Percentiles rank a stretch among this genome's conserved stretches.
Evolutionary conservation across 2,888 invertebrate genomes (phyloP).

Genomic region (Euplexia lucipara): DNA sequence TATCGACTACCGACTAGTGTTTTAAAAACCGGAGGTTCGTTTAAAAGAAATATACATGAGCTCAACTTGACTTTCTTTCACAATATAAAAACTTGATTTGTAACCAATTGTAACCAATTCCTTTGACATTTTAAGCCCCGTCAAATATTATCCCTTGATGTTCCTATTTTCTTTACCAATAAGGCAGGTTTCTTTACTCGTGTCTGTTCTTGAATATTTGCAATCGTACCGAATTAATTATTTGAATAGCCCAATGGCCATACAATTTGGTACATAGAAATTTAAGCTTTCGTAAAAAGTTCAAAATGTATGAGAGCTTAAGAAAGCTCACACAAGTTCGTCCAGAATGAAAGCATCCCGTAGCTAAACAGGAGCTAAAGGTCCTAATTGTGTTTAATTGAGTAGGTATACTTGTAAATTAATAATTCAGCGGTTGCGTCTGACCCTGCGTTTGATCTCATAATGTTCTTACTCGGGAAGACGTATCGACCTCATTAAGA

Average conservation of each 20-base stretch:
- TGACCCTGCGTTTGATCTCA: slow-evolving; percentile 87
- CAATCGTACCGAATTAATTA: slow-evolving; percentile 6
- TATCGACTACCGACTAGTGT: slow-evolving; percentile 64
- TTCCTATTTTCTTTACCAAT: slow-evolving; percentile 19
- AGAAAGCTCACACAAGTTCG: neutral
- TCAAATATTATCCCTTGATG: slow-evolving; percentile 11
- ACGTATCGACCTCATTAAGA: slow-evolving; percentile 86
- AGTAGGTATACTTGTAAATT: slow-evolving; percentile 87
- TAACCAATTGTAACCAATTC: slow-evolving; percentile 45
- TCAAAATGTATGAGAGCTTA: neutral
- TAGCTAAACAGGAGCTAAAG: slow-evolving; percentile 69
- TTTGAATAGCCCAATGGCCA: no score
- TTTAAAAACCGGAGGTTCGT: slow-evolving; percentile 58
- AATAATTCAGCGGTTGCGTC: slow-evolving; percentile 81
- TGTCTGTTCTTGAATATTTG: neutral
- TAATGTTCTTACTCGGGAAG: slow-evolving; percentile 80
- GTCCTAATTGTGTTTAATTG: slow-evolving; percentile 84
- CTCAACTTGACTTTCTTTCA: slow-evolving; percentile 23
- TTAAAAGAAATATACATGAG: slow-evolving; percentile 39
- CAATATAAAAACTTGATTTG: slow-evolving; percentile 42
- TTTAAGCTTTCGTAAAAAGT: neutral
- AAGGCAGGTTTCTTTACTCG: neutral
- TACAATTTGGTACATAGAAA: no score
- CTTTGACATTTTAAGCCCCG: slow-evolving; percentile 18
- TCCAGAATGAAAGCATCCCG: slow-evolving; percentile 59